A percentile compares a stretch with the other conserved stretches of the same genome.
Conservation (phyloP, 2,888 invertebrate genomes). For the Hypselothyrea guttata region DNA sequence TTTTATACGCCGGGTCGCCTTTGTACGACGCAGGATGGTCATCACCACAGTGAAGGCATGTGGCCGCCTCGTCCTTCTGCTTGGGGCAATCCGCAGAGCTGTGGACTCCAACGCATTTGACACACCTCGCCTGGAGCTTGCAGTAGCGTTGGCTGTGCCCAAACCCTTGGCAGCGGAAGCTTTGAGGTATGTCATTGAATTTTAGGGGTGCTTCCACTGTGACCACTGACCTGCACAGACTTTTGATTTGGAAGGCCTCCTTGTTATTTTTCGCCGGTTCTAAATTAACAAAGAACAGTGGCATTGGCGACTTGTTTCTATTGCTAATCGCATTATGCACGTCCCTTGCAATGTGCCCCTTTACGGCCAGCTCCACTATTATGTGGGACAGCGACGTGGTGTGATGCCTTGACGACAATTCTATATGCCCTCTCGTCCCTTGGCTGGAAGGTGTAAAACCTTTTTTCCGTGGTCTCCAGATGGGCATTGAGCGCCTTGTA, state of each 20-base stretch:
- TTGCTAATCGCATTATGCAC: background rate
- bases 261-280: slow-evolving; percentile 3
- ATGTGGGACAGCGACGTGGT: slow-evolving; percentile 2
- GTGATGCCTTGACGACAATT: slow-evolving; percentile 11
- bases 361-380: background rate
- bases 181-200: background rate
- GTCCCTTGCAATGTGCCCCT: slow-evolving; percentile 7
- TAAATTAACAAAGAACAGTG: slow-evolving; percentile 1
- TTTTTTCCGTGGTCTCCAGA: background rate
- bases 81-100: background rate
- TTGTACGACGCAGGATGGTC: background rate
- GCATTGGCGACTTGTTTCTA: background rate
- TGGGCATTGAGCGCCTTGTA: background rate
- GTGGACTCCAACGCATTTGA: background rate
- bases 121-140: background rate
- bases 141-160: slow-evolving; percentile 2
- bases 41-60: background rate
- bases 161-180: background rate
- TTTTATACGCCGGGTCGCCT: too few relatives aligned
- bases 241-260: background rate
- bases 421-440: slow-evolving; percentile 13
- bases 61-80: background rate
- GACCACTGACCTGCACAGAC: background rate
- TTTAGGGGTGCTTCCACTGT: slow-evolving; percentile 1
- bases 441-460: slow-evolving; percentile 1